Evolutionary conservation across 2,888 invertebrate genomes (phyloP).

Genomic region (Deroplatys truncata): DNA sequence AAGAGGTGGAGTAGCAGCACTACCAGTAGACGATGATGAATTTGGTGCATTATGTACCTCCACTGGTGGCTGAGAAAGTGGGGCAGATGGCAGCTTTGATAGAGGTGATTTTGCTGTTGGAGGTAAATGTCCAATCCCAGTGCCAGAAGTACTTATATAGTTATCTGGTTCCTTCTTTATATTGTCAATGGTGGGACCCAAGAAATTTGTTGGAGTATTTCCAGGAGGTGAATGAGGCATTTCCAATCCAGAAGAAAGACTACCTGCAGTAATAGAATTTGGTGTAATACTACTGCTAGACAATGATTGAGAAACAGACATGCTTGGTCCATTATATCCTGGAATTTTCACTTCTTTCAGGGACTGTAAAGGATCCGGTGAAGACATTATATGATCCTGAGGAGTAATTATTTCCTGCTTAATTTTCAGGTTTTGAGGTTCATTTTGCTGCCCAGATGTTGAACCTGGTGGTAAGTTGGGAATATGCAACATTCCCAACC

Average conservation of each 20-base stretch:
- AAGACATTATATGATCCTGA: slow-evolving; percentile 35
- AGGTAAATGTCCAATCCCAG: not conserved
- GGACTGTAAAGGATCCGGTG: slow-evolving; percentile 68
- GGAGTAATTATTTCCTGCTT: slow-evolving; percentile 55
- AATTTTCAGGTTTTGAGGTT: slow-evolving; percentile 69
- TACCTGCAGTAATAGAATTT: not conserved
- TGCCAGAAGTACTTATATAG: slow-evolving; percentile 14
- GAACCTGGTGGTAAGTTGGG: slow-evolving; percentile 28
- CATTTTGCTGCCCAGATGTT: slow-evolving; percentile 45
- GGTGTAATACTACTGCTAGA: slow-evolving; percentile 32
- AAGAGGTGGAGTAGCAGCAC: slow-evolving; percentile 25
- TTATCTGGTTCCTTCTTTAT: slow-evolving; percentile 71
- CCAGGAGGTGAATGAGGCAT: slow-evolving; percentile 22
- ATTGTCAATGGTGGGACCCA: slow-evolving; percentile 64
- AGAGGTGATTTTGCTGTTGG: slow-evolving; percentile 9
- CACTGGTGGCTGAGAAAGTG: not conserved
- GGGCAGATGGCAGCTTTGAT: slow-evolving; percentile 5
- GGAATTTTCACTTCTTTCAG: slow-evolving; percentile 77
- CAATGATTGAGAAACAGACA: slow-evolving; percentile 38
- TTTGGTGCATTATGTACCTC: not conserved
- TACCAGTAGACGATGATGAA: not conserved
- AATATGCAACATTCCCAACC: not conserved
- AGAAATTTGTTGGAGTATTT: slow-evolving; percentile 44
- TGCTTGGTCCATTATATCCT: slow-evolving; percentile 53
- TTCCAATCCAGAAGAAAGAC: slow-evolving; percentile 6